Conservation (phyloP, 2,888 invertebrate genomes). For the Prenolepis imparis region DNA sequence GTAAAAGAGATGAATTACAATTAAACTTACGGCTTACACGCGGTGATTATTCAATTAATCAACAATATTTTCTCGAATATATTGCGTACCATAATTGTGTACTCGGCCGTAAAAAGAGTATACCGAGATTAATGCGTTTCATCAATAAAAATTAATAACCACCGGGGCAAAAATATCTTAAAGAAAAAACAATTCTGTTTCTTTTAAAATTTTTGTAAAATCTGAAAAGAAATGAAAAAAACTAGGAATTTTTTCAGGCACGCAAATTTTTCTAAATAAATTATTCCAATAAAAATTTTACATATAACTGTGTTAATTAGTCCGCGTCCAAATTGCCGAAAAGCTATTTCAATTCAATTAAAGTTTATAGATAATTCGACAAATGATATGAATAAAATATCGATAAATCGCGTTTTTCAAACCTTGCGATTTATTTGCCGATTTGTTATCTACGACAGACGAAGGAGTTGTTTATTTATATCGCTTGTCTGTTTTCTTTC, state of each 20-base stretch:
- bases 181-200: neutral
- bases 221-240: neutral
- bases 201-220: neutral
- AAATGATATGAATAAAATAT: neutral
- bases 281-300: neutral
- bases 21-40: constrained; percentile 36
- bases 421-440: neutral
- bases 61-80: constrained; percentile 37
- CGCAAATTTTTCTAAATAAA: neutral
- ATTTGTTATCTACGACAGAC: neutral
- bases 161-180: neutral
- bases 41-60: constrained; percentile 33
- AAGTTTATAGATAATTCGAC: neutral
- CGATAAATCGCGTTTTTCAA: constrained; percentile 19
- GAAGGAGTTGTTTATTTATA: neutral
- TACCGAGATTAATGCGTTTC: constrained; percentile 46
- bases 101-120: neutral
- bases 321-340: neutral
- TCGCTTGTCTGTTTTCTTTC: neutral
- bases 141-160: constrained; percentile 51
- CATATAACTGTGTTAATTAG: neutral
- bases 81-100: constrained; percentile 8
- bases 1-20: constrained; percentile 44
- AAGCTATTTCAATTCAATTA: neutral
- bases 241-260: neutral